Base-by-base conservation (phyloP, 2,113 vertebrate genomes). In the Nothobranchius kuhntae region DNA sequence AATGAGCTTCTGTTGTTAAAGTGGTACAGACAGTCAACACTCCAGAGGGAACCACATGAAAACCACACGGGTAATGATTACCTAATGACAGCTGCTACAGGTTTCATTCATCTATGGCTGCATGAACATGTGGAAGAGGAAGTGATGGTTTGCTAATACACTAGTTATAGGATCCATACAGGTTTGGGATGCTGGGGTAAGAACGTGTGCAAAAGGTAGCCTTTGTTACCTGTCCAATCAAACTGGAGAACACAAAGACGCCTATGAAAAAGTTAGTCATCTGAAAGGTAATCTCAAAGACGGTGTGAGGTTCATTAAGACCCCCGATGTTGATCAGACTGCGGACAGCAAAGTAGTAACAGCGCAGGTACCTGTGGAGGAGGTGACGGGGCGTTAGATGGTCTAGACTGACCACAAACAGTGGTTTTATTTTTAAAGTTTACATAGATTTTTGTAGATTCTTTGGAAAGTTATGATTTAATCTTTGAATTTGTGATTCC, bases 301-400 rank as follows among this genome's bases (percentile, higher is more conserved):
- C 71, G 0, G 93, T 96, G 5, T 91, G 68, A 21, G 97, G 96
- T 85, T 98, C 95, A 24, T 94, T 85, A 64, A 98, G 93, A 53
- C 96, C 96, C 0, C 96, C 96, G 0, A 98, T 98, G 69, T 95
- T 98, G 91, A 99, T 97, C 62, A 98, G 90, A 56, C 94, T 96
- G 36, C 95, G 94, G 52, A 97, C 94, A 0, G 96, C 95, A 80
- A 88, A 98, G 82, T 98, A 99, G 86, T 96, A 99, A 81, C 95
- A 96, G 13, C 95, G 94, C 61, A 98, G 90, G 68, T 98, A 98
- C 89, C 96, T 98, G 90, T 44, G 60, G 42, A 53, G 53, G 53
- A 57, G 63, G 46, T 14, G 10, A 10, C 14, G 24, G 53, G 35
- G 4, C 0, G 46, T 80, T 63, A 85, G 50, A 44, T 14, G 17